Evolutionary conservation across 2,797 vertebrate species (phyloP).

Genomic region (Enteromius argenteus): DNA sequence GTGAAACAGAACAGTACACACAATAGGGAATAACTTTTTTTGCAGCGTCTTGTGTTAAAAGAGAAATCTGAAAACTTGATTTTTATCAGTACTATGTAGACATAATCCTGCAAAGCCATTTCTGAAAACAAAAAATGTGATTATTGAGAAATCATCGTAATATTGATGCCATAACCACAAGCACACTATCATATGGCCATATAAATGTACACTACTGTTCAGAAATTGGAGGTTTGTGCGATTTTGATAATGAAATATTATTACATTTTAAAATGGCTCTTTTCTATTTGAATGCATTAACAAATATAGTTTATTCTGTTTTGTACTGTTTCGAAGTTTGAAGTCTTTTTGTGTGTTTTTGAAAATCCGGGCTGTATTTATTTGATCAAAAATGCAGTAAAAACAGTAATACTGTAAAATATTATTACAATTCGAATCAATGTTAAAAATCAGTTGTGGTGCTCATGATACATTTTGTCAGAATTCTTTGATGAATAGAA

Average conservation of each 20-base stretch:
- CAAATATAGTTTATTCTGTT: background rate
- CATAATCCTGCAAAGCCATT: background rate
- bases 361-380: background rate
- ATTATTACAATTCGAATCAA: background rate
- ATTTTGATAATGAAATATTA: background rate
- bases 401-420: background rate
- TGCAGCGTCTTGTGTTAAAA: background rate
- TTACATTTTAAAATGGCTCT: background rate
- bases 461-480: background rate
- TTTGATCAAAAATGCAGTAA: background rate
- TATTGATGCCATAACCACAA: background rate
- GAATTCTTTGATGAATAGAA: background rate
- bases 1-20: background rate
- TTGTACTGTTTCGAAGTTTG: no score
- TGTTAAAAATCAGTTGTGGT: background rate
- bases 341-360: background rate
- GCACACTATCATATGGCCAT: background rate
- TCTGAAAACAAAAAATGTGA: background rate
- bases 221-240: background rate
- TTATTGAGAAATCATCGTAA: background rate
- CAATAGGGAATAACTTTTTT: background rate
- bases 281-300: background rate
- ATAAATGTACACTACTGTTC: background rate
- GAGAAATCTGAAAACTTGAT: background rate
- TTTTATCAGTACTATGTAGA: background rate